Evolutionary conservation across 1,140 invertebrate species (phyloP).

Genomic region (Heliconius himera): DNA sequence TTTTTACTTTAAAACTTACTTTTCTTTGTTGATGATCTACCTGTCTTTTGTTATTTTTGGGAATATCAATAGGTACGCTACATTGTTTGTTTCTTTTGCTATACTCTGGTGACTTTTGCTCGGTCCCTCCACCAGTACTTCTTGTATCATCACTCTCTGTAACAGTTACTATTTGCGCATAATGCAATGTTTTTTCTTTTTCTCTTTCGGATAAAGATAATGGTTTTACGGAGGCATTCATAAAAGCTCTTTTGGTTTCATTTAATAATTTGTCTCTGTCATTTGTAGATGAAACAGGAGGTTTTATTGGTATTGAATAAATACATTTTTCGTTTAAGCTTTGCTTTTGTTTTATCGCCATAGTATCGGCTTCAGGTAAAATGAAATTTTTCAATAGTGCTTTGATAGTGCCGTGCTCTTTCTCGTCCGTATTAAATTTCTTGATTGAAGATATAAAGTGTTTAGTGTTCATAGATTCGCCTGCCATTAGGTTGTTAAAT

Average conservation of each 20-base stretch:
- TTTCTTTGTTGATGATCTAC: slow-evolving; percentile 70
- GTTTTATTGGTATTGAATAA: slow-evolving; percentile 66
- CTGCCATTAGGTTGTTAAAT: slow-evolving; percentile 71
- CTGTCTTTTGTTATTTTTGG: slow-evolving; percentile 59
- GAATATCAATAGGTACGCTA: slow-evolving; percentile 44
- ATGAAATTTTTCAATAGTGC: slow-evolving; percentile 70
- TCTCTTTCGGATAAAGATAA: slow-evolving; percentile 35
- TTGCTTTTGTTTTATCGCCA: slow-evolving; percentile 74
- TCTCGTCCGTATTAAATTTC: slow-evolving; percentile 58
- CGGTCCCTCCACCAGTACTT: slow-evolving; percentile 75
- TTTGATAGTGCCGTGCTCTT: slow-evolving; percentile 66
- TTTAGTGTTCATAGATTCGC: slow-evolving; percentile 61
- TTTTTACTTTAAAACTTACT: slow-evolving; percentile 81
- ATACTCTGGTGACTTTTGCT: slow-evolving; percentile 39
- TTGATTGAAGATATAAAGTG: slow-evolving; percentile 67
- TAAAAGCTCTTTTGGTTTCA: slow-evolving; percentile 68
- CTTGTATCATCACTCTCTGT: slow-evolving; percentile 73
- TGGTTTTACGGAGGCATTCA: slow-evolving; percentile 59
- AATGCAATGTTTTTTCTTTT: slow-evolving; percentile 63
- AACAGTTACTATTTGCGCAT: slow-evolving; percentile 72
- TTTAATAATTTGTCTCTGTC: slow-evolving; percentile 61
- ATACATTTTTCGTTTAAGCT: slow-evolving; percentile 60
- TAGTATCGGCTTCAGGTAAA: slow-evolving; percentile 60
- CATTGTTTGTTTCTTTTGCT: slow-evolving; percentile 45
- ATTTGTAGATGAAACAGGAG: slow-evolving; percentile 48